These are phyloP conservation scores for Drosophila guanche DNA, from an alignment of 1,140 invertebrate species.

Conservation along the genomic window DNA sequence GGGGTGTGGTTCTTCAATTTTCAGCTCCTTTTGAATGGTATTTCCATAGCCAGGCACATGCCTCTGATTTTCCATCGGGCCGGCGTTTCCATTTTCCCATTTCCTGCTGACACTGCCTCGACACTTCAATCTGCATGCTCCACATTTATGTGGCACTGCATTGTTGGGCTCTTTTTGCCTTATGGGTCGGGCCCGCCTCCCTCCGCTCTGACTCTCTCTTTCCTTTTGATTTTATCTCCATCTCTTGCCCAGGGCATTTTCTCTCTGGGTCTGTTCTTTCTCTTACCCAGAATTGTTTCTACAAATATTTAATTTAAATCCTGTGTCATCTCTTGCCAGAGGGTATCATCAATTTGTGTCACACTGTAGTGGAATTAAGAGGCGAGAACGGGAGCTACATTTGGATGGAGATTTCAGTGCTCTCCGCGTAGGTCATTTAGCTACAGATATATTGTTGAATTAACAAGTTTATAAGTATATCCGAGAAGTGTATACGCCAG, in stretches of 20 bases:
- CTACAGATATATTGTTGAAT: too few relatives aligned
- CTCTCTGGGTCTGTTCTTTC: not conserved
- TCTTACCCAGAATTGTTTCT: conserved; percentile 15
- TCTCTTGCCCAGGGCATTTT: not conserved
- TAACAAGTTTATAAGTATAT: too few relatives aligned
- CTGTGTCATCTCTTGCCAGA: conserved; percentile 6
- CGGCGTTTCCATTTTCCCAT: conserved; percentile 16
- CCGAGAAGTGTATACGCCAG: too few relatives aligned
- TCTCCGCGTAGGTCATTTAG: not conserved
- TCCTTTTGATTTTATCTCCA: conserved; percentile 42
- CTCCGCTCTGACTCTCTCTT: conserved; percentile 14
- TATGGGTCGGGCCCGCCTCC: not conserved
- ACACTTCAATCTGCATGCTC: conserved; percentile 77
- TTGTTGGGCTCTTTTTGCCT: conserved; percentile 51
- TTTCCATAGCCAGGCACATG: conserved; percentile 35
- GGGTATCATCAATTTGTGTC: conserved; percentile 27
- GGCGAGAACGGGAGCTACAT: too few relatives aligned
- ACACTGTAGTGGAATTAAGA: not conserved
- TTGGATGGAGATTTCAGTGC: not conserved
- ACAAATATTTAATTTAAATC: conserved; percentile 76
- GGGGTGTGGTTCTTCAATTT: not conserved
- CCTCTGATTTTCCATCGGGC: conserved; percentile 32
- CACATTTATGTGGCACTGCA: conserved; percentile 71
- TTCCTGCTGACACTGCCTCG: conserved; percentile 11
- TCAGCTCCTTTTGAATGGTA: conserved; percentile 31